Percentiles rank a stretch among this genome's conserved stretches.
These are phyloP conservation scores for Gymnoscopelus braueri DNA, from an alignment of 2,797 vertebrate genomes.

Conservation along the genomic window DNA sequence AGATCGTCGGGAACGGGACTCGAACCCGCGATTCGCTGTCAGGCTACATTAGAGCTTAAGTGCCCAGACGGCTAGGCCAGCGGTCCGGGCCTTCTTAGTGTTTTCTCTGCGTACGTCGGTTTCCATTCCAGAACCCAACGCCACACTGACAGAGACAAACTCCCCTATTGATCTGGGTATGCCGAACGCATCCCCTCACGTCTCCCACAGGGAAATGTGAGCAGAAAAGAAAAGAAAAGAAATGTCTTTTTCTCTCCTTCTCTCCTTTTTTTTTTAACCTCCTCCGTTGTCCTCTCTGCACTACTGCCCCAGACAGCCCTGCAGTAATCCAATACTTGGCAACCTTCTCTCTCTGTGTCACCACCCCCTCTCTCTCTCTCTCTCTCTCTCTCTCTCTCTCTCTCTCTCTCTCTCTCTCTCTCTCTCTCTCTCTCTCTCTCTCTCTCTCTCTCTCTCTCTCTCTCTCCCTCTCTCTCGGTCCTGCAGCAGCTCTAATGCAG, in stretches of 20 bases:
- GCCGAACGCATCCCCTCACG: constrained; percentile 39
- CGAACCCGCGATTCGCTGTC: no score
- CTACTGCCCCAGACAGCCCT: constrained; percentile 65
- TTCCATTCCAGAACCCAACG: constrained; percentile 49
- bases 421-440: not conserved
- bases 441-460: constrained; percentile 26
- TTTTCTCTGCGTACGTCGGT: constrained; percentile 11
- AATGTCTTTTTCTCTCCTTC: constrained; percentile 44
- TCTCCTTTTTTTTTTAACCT: constrained; percentile 29
- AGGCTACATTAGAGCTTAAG: no score
- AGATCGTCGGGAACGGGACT: no score
- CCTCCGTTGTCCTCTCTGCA: constrained; percentile 59
- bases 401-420: constrained; percentile 8
- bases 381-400: constrained; percentile 11
- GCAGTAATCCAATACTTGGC: constrained; percentile 62
- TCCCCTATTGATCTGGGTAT: constrained; percentile 62
- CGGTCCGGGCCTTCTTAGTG: no score
- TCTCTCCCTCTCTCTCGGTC: constrained; percentile 12
- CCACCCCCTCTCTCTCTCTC: constrained; percentile 6
- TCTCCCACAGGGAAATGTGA: constrained; percentile 68
- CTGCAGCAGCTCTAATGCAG: constrained; percentile 59
- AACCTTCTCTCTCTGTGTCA: constrained; percentile 37
- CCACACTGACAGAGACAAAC: constrained; percentile 66
- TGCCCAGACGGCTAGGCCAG: no score
- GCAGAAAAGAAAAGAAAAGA: constrained; percentile 32